Conservation (phyloP, 2,113 vertebrate species). For the Etia nguti region DNA sequence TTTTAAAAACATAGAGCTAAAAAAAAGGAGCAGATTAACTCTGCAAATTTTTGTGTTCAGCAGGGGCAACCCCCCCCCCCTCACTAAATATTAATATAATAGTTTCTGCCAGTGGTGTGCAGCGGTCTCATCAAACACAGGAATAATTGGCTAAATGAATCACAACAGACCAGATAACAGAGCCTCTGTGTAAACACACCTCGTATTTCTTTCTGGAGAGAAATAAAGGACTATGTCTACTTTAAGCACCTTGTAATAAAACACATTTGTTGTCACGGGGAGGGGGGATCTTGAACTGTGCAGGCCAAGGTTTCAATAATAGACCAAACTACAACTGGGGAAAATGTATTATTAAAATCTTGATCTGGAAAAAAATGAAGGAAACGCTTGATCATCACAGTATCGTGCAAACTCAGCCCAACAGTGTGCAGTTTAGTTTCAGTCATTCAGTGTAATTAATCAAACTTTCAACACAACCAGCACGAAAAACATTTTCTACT, state of each 20-base stretch:
- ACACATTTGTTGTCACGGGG: not conserved
- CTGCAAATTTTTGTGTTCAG: not conserved
- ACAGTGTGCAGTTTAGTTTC: not conserved
- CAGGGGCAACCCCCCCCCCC: not conserved
- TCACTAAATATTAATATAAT: not conserved
- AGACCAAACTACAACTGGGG: not conserved
- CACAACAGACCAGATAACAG: not conserved
- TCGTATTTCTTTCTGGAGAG: not conserved
- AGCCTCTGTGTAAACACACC: not conserved
- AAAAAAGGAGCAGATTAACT: not conserved
- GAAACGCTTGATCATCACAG: not conserved
- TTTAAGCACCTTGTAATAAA: not conserved
- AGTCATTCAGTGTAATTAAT: not conserved
- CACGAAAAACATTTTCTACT: not conserved
- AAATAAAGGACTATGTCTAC: not conserved
- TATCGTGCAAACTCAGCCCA: not conserved
- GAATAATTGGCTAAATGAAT: not conserved
- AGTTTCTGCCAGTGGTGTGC: not conserved
- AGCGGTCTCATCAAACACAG: not conserved
- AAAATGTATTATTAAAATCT: not conserved
- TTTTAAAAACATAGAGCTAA: not conserved
- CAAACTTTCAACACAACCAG: not conserved
- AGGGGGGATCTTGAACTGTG: not conserved
- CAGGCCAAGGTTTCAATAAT: not conserved
- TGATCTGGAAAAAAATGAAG: not conserved